These are phyloP conservation scores for Hemichromis elongatus DNA, from an alignment of 2,113 vertebrate species.

Conservation along the genomic window DNA sequence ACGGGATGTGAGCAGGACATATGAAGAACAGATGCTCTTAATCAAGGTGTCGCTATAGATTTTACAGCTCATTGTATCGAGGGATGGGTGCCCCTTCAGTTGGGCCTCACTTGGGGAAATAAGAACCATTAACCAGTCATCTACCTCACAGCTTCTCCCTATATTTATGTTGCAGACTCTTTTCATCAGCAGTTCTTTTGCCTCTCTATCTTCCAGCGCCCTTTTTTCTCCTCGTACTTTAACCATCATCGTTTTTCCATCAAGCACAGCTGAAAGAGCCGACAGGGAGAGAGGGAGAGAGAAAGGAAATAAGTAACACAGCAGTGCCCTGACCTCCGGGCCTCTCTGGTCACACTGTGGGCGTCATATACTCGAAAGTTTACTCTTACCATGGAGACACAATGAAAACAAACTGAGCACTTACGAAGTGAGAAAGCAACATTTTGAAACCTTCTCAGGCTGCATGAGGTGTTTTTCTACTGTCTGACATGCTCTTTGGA, in stretches of 20 bases:
- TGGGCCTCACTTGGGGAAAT: neutral
- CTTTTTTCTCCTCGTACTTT: conserved; percentile 43
- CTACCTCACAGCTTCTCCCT: conserved; percentile 60
- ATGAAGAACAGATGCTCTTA: neutral
- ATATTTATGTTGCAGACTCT: conserved; percentile 60
- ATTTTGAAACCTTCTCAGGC: conserved; percentile 63
- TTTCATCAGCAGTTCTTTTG: conserved; percentile 46
- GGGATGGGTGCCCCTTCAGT: neutral
- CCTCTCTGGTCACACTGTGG: conserved; percentile 53
- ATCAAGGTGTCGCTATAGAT: neutral
- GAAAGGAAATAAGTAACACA: conserved; percentile 38
- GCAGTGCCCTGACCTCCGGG: conserved; percentile 50
- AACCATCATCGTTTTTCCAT: conserved; percentile 72
- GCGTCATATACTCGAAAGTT: conserved; percentile 81
- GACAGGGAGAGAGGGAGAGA: conserved; percentile 43
- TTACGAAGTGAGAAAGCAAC: conserved; percentile 56
- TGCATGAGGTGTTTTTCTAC: conserved; percentile 70
- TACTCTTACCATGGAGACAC: conserved; percentile 67
- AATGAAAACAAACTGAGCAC: conserved; percentile 69
- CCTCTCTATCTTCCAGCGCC: conserved; percentile 40
- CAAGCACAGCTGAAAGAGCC: conserved; percentile 67
- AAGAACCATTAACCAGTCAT: conserved; percentile 23
- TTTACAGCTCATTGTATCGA: neutral
- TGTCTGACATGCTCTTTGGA: conserved; percentile 73
- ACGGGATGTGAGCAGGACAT: neutral